These are phyloP conservation scores for Chiloscyllium punctatum DNA, from an alignment of 2,797 vertebrate genomes.

Conservation along the genomic window DNA sequence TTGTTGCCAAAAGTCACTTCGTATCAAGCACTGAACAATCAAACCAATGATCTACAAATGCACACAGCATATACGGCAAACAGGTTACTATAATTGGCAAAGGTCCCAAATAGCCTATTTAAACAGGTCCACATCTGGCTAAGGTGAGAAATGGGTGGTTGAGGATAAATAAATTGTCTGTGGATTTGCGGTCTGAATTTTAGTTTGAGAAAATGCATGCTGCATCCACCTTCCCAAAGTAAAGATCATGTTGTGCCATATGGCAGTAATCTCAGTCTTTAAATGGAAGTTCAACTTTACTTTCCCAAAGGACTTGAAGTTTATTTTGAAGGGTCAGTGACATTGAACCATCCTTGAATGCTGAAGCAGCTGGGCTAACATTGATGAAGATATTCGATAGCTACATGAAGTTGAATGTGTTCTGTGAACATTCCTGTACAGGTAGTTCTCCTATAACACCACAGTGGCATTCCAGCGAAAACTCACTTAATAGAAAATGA, in stretches of 20 bases:
- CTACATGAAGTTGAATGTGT: no score
- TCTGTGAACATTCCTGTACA: no score
- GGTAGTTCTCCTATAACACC: no score
- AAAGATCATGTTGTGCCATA: background rate
- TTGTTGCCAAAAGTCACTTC: background rate
- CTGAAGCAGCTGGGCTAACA: no score
- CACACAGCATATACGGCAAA: background rate
- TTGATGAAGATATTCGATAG: no score
- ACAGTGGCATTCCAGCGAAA: no score
- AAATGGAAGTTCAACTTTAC: background rate
- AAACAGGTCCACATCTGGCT: background rate
- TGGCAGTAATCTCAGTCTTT: background rate
- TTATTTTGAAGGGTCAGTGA: background rate
- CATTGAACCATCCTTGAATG: background rate
- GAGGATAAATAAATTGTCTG: background rate
- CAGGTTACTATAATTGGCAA: background rate
- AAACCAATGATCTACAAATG: background rate
- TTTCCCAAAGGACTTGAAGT: background rate
- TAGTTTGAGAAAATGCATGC: background rate
- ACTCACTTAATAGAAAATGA: no score
- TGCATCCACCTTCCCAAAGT: background rate
- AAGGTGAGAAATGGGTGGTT: background rate
- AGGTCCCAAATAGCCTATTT: background rate
- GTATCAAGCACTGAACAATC: background rate
- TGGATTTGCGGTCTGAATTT: background rate